Conservation (phyloP, 2,888 invertebrate genomes). For the Meteorus colon region DNA sequence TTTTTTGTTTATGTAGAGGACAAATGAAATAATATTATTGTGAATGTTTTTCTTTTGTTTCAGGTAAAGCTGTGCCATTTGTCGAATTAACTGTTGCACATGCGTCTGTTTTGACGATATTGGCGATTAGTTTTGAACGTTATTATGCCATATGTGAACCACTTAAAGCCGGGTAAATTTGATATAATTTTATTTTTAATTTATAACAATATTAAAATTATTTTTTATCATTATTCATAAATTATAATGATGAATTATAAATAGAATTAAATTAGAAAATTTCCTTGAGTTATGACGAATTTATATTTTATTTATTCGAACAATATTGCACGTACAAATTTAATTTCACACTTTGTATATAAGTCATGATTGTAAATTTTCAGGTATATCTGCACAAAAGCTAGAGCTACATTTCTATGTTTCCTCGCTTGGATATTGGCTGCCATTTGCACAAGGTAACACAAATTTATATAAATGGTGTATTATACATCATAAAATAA, state of each 20-base stretch:
- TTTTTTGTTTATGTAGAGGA: neutral
- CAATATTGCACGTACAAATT: neutral
- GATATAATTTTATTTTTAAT: neutral
- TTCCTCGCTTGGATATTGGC: slow-evolving; percentile 89
- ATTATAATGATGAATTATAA: neutral
- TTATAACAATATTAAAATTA: too few species aligned
- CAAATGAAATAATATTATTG: neutral
- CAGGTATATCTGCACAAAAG: slow-evolving; percentile 88
- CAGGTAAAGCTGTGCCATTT: slow-evolving; percentile 94
- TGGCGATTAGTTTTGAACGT: slow-evolving; percentile 94
- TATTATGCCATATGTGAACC: slow-evolving; percentile 95
- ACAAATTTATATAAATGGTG: slow-evolving; percentile 44
- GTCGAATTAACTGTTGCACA: slow-evolving; percentile 94
- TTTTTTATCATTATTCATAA: neutral
- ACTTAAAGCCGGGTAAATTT: slow-evolving; percentile 81
- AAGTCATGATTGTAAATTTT: slow-evolving; percentile 39
- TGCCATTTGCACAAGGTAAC: slow-evolving; percentile 89
- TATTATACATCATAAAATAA: too few species aligned
- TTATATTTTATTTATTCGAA: neutral
- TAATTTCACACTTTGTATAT: neutral
- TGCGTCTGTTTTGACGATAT: slow-evolving; percentile 92
- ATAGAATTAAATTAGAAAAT: neutral
- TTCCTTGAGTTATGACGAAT: neutral
- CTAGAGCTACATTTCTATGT: slow-evolving; percentile 87
- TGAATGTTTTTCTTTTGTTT: slow-evolving; percentile 60